Conservation (phyloP, 2,797 vertebrate genomes). For the Hydrophis major region DNA sequence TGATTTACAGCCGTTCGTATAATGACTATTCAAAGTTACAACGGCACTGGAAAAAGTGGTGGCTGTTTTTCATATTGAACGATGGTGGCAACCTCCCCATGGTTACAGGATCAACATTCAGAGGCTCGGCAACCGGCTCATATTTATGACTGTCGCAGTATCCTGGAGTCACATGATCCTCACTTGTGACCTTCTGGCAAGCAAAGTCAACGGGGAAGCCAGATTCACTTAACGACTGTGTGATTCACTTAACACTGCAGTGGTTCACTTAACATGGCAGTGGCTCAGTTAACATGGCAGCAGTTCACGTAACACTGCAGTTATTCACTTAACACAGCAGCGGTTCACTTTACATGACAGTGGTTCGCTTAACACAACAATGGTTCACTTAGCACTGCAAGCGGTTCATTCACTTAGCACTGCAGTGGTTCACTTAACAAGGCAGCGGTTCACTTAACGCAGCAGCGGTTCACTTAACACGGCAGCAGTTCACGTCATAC, state of each 20-base stretch:
- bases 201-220: background rate
- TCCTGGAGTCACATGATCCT: background rate
- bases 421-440: too few relatives aligned
- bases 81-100: too few relatives aligned
- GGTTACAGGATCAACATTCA: background rate
- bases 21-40: background rate
- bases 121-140: background rate
- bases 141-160: background rate
- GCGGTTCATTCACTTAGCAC: too few relatives aligned
- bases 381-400: too few relatives aligned
- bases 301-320: accelerated
- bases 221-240: too few relatives aligned
- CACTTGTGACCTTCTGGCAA: background rate
- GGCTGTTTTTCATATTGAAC: background rate
- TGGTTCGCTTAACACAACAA: background rate
- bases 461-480: too few relatives aligned
- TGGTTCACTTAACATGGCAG: background rate
- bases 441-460: background rate
- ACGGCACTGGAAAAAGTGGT: background rate
- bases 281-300: too few relatives aligned
- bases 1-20: accelerated
- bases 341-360: too few relatives aligned
- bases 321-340: background rate
- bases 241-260: too few relatives aligned
- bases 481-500: background rate